These are phyloP conservation scores for Cosmopolites sordidus DNA, from an alignment of 2,888 invertebrate genomes.

Conservation along the genomic window DNA sequence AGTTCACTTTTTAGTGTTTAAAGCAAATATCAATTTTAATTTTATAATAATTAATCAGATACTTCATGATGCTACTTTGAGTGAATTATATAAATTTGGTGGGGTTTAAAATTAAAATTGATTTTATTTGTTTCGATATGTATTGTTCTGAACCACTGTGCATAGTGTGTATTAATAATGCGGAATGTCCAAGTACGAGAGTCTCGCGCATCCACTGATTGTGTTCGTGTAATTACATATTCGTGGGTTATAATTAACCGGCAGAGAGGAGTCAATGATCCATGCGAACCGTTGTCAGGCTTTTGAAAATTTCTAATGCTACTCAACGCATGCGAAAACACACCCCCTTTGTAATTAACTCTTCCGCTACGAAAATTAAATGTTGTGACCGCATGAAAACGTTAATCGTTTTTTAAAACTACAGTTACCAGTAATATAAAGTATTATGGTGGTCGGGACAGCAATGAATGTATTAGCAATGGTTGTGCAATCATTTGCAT, in stretches of 20 bases:
- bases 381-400: constrained; percentile 9
- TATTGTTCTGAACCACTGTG: constrained; percentile 17
- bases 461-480: not conserved
- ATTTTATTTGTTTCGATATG: not conserved
- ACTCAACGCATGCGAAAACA: constrained; percentile 29
- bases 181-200: constrained; percentile 41
- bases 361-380: constrained; percentile 28
- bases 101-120: too few relatives aligned
- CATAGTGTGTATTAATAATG: constrained; percentile 39
- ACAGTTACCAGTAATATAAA: not conserved
- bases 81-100: too few relatives aligned
- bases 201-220: constrained; percentile 45
- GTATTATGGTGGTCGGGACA: not conserved
- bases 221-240: constrained; percentile 49
- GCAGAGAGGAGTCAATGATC: constrained; percentile 43
- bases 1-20: too few relatives aligned
- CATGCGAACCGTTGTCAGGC: constrained; percentile 33
- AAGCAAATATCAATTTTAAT: too few relatives aligned
- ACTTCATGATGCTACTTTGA: too few relatives aligned
- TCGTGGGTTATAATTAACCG: constrained; percentile 49
- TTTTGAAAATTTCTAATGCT: constrained; percentile 31
- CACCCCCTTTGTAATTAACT: constrained; percentile 32
- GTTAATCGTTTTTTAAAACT: not conserved
- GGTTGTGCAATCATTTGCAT: too few relatives aligned
- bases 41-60: too few relatives aligned